A percentile compares a stretch with the other conserved stretches of the same genome.
Evolutionary conservation across 2,113 vertebrate genomes (phyloP).

Genomic region (Aplodontia rufa): DNA sequence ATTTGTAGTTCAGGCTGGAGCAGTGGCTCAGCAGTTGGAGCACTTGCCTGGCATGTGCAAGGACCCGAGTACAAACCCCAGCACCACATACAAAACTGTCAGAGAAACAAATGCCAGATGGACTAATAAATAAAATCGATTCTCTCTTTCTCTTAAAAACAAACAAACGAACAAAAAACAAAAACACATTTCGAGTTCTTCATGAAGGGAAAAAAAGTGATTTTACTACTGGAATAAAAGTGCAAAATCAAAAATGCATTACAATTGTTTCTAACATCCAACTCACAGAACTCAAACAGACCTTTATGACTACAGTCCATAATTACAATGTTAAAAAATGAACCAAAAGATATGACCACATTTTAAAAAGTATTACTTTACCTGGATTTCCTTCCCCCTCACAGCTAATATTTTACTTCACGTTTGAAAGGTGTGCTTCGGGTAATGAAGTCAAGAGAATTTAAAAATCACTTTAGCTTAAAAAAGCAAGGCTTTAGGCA

Average conservation of each 20-base stretch:
- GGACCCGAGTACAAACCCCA: too few species aligned
- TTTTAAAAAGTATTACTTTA: constrained; percentile 37
- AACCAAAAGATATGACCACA: not conserved
- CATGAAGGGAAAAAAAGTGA: not conserved
- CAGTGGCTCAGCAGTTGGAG: too few species aligned
- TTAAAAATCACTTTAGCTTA: constrained; percentile 27
- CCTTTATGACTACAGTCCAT: not conserved
- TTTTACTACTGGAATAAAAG: not conserved
- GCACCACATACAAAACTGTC: too few species aligned
- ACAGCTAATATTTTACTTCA: not conserved
- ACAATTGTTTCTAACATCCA: not conserved
- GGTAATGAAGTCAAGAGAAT: not conserved
- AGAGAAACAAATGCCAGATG: too few species aligned
- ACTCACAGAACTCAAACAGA: not conserved
- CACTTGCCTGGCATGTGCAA: too few species aligned
- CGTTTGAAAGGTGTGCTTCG: not conserved
- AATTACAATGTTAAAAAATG: constrained; percentile 29
- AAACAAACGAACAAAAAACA: too few species aligned
- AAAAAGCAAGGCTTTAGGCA: not conserved
- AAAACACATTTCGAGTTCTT: not conserved
- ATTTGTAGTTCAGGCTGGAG: too few species aligned
- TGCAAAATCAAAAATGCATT: not conserved
- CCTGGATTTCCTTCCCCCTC: not conserved
- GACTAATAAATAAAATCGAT: too few species aligned
- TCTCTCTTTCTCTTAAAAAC: too few species aligned